Evolutionary conservation across 2,888 invertebrate genomes (phyloP).

Genomic region (Epiblema foenella): DNA sequence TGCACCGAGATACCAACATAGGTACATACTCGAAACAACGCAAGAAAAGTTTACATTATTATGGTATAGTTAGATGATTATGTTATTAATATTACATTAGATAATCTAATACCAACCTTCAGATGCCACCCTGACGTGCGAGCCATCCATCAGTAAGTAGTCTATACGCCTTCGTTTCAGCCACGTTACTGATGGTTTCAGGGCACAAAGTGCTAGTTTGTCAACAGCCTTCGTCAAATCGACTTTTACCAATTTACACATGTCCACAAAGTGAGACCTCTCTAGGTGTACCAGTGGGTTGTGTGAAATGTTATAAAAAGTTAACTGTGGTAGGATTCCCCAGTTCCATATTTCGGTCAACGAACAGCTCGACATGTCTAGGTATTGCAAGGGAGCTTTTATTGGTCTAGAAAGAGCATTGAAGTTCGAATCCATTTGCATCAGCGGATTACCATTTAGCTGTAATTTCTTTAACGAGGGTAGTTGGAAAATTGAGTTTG

Average conservation of each 20-base stretch:
- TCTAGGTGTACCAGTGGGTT: slow-evolving; percentile 81
- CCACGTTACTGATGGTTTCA: slow-evolving; percentile 69
- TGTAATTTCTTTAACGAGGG: slow-evolving; percentile 86
- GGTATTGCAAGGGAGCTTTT: slow-evolving; percentile 82
- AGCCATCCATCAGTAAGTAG: slow-evolving; percentile 69
- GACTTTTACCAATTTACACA: slow-evolving; percentile 86
- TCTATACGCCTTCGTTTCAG: slow-evolving; percentile 65
- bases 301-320: slow-evolving; percentile 86
- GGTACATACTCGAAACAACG: neutral
- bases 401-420: slow-evolving; percentile 81
- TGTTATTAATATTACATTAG: neutral
- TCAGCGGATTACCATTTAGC: slow-evolving; percentile 81
- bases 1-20: slow-evolving; percentile 8
- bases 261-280: slow-evolving; percentile 83
- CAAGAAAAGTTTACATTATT: neutral
- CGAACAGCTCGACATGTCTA: slow-evolving; percentile 86
- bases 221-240: slow-evolving; percentile 77
- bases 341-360: slow-evolving; percentile 85
- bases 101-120: slow-evolving; percentile 61
- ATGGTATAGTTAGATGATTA: neutral
- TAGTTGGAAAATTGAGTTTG: slow-evolving; percentile 81
- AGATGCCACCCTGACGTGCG: slow-evolving; percentile 65
- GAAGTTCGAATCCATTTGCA: slow-evolving; percentile 66
- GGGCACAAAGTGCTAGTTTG: slow-evolving; percentile 62
- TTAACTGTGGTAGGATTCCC: slow-evolving; percentile 84